A percentile compares a stretch with the other conserved stretches of the same genome.
Evolutionary conservation across 2,888 invertebrate genomes (phyloP).

Genomic region (Dynastes grantii): DNA sequence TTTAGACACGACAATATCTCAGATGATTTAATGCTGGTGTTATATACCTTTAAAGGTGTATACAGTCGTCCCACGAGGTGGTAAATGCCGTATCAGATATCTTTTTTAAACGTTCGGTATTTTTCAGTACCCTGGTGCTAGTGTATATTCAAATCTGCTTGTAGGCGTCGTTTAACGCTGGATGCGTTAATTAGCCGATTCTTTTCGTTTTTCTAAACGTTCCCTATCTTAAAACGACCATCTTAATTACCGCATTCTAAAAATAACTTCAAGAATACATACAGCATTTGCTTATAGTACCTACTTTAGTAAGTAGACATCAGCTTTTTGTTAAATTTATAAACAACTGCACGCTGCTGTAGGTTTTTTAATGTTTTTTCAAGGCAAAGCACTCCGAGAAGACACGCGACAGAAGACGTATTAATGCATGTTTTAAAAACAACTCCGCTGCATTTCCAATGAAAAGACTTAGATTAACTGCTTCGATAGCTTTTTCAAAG

Average conservation of each 20-base stretch:
- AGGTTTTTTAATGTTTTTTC: too few species aligned
- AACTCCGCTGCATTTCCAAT: too few species aligned
- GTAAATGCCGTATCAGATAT: constrained; percentile 29
- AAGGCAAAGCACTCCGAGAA: too few species aligned
- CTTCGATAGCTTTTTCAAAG: too few species aligned
- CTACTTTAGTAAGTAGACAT: background rate
- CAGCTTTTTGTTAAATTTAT: background rate
- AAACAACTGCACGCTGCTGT: background rate
- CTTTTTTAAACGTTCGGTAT: constrained; percentile 13
- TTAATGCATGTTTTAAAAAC: too few species aligned
- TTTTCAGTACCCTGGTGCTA: background rate
- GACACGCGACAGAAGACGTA: too few species aligned
- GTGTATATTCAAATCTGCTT: constrained; percentile 23
- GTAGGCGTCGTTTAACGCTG: constrained; percentile 22
- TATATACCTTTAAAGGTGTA: constrained; percentile 13
- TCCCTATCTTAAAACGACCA: constrained; percentile 9
- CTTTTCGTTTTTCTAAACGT: constrained; percentile 17
- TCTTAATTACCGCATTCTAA: constrained; percentile 32
- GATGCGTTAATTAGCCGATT: constrained; percentile 37
- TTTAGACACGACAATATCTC: constrained; percentile 32
- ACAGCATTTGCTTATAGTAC: constrained; percentile 8
- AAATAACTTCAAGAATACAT: constrained; percentile 24
- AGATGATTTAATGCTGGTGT: background rate
- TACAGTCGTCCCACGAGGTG: constrained; percentile 22
- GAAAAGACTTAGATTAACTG: too few species aligned